phyloP scores from a whole-genome alignment of 2,888 invertebrate species.

The Cremastinae sp. region DNA sequence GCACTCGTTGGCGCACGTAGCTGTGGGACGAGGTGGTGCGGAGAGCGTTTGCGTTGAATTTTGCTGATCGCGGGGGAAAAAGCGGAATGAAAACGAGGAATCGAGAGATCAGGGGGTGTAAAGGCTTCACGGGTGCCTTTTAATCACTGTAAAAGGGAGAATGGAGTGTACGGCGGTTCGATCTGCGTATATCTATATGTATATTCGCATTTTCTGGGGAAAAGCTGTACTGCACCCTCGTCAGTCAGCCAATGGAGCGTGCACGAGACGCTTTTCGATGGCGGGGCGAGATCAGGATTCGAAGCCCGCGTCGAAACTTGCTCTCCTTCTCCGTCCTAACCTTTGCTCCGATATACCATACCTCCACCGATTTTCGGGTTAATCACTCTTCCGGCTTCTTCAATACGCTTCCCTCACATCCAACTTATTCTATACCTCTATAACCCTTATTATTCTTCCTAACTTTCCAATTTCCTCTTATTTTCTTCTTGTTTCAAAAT shows the following conservation, averaged over 20 bases:
- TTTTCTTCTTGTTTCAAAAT: slow-evolving; percentile 58
- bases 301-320: slow-evolving; percentile 59
- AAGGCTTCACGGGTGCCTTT: slow-evolving; percentile 57
- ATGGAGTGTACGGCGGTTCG: slow-evolving; percentile 40
- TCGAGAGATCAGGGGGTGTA: slow-evolving; percentile 42
- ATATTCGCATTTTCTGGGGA: slow-evolving; percentile 31
- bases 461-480: slow-evolving; percentile 32
- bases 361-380: slow-evolving; percentile 68
- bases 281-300: slow-evolving; percentile 59
- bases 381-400: slow-evolving; percentile 65
- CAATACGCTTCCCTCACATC: slow-evolving; percentile 40
- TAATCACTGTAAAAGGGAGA: slow-evolving; percentile 61
- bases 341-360: slow-evolving; percentile 51
- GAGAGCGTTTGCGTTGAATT: slow-evolving; percentile 54
- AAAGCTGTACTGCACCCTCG: slow-evolving; percentile 64
- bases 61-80: slow-evolving; percentile 48
- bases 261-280: slow-evolving; percentile 63
- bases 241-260: slow-evolving; percentile 67
- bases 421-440: slow-evolving; percentile 58
- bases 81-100: slow-evolving; percentile 18
- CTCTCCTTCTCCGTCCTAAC: slow-evolving; percentile 19
- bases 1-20: slow-evolving; percentile 11
- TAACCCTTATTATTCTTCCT: slow-evolving; percentile 22
- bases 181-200: slow-evolving; percentile 29
- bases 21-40: slow-evolving; percentile 7